These are phyloP conservation scores for Rhinella marina DNA, from an alignment of 2,797 vertebrate species.

Conservation along the genomic window DNA sequence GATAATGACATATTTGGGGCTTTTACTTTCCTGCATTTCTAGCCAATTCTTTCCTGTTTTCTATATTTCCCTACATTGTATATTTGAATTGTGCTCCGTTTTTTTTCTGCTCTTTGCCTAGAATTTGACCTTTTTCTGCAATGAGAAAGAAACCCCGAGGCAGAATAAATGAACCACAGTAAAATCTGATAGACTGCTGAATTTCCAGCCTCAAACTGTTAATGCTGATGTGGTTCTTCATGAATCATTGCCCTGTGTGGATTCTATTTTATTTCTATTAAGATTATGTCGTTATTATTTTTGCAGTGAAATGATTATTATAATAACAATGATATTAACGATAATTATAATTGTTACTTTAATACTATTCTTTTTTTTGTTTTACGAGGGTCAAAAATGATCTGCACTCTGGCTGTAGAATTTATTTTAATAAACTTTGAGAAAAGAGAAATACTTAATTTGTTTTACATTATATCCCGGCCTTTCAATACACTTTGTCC, in stretches of 20 bases:
- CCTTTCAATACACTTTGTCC: too few species aligned
- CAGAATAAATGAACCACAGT: conserved; percentile 67
- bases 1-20: not conserved
- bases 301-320: not conserved
- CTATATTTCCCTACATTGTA: conserved; percentile 25
- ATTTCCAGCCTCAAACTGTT: conserved; percentile 64
- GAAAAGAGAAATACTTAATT: too few species aligned
- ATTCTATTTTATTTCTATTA: not conserved
- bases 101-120: conserved; percentile 44
- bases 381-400: too few species aligned
- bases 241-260: conserved; percentile 61
- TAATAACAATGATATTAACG: not conserved
- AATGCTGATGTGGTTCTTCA: conserved; percentile 62
- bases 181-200: conserved; percentile 67
- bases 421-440: too few species aligned
- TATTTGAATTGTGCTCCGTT: conserved; percentile 46
- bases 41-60: conserved; percentile 13
- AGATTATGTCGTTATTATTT: conserved; percentile 9
- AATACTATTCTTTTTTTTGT: not conserved
- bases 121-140: conserved; percentile 67
- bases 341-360: not conserved
- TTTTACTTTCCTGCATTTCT: conserved; percentile 15
- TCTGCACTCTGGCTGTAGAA: too few species aligned
- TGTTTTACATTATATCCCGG: too few species aligned
- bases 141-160: conserved; percentile 68